Conservation (phyloP, 2,888 invertebrate species). For the Phyto melanocephala region DNA sequence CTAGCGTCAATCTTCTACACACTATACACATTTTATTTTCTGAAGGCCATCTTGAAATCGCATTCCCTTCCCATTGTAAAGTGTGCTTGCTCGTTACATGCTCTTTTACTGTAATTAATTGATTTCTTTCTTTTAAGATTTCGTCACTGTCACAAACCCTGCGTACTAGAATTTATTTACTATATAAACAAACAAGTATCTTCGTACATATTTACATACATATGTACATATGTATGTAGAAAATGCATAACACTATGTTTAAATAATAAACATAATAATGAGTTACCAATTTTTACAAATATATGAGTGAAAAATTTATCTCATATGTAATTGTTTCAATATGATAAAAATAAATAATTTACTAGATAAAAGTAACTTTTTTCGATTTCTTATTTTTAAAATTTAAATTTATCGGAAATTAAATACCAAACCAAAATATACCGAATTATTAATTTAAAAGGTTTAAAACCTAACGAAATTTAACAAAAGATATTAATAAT, state of each 20-base stretch:
- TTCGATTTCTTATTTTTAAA: too few relatives aligned
- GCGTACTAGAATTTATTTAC: not conserved
- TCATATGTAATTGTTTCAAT: too few relatives aligned
- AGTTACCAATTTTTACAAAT: not conserved
- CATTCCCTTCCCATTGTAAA: not conserved
- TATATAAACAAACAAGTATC: slow-evolving; percentile 5
- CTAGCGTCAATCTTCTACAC: not conserved
- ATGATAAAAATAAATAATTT: too few relatives aligned
- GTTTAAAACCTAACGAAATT: too few relatives aligned
- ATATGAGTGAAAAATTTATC: too few relatives aligned
- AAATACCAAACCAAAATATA: too few relatives aligned
- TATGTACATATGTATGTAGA: not conserved
- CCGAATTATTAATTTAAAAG: too few relatives aligned
- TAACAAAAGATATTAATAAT: too few relatives aligned
- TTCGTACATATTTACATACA: too few relatives aligned
- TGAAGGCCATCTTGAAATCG: not conserved
- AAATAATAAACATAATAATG: not conserved
- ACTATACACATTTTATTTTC: not conserved
- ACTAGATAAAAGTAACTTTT: too few relatives aligned
- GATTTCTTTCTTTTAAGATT: slow-evolving; percentile 1
- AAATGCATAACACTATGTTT: not conserved
- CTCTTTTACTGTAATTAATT: slow-evolving; percentile 14
- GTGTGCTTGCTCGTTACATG: not conserved
- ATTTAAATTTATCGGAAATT: too few relatives aligned
- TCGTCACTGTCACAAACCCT: slow-evolving; percentile 12